Evolutionary conservation across 30 jellyfish, hydroid and myxozoan genomes (phyloP).

Genomic region (Aurelia aurita complex sp. Pacific): DNA sequence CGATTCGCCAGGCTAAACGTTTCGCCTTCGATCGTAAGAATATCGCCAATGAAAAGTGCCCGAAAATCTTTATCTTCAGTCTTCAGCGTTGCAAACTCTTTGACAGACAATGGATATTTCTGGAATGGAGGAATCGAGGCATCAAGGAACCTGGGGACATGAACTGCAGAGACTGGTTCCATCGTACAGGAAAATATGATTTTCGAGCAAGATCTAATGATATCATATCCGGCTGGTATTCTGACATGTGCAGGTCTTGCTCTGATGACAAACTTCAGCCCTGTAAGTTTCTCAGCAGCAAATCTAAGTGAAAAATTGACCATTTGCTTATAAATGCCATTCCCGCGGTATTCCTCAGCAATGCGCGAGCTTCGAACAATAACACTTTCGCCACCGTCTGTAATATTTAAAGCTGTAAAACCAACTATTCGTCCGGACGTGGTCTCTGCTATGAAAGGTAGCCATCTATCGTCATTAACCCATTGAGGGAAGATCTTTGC

Average conservation of each 20-base stretch:
- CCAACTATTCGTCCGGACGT: conserved; percentile 33
- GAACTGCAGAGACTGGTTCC: conserved; percentile 8
- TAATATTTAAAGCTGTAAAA: conserved; percentile 38
- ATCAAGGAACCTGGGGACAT: background rate
- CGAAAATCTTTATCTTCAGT: background rate
- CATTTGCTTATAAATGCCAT: conserved; percentile 40
- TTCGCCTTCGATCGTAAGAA: conserved; percentile 50
- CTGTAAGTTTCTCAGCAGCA: conserved; percentile 2
- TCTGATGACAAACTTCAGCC: conserved; percentile 18
- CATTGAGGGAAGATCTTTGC: conserved; percentile 41
- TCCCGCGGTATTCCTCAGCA: conserved; percentile 55
- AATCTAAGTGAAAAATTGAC: conserved; percentile 22
- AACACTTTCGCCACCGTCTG: conserved; percentile 53
- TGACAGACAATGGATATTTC: conserved; percentile 6
- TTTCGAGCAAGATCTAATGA: conserved; percentile 9
- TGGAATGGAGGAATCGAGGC: conserved; percentile 15
- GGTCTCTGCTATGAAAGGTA: conserved; percentile 49
- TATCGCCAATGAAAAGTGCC: conserved; percentile 28
- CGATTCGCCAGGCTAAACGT: conserved; percentile 11
- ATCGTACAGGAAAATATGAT: conserved; percentile 20
- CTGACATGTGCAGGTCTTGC: conserved; percentile 46
- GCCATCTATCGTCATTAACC: conserved; percentile 50
- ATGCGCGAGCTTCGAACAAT: conserved; percentile 54
- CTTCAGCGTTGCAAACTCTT: conserved; percentile 11
- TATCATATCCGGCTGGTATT: conserved; percentile 28